Evolutionary conservation across 2,113 vertebrate species (phyloP).

Genomic region (Seriola aureovittata): DNA sequence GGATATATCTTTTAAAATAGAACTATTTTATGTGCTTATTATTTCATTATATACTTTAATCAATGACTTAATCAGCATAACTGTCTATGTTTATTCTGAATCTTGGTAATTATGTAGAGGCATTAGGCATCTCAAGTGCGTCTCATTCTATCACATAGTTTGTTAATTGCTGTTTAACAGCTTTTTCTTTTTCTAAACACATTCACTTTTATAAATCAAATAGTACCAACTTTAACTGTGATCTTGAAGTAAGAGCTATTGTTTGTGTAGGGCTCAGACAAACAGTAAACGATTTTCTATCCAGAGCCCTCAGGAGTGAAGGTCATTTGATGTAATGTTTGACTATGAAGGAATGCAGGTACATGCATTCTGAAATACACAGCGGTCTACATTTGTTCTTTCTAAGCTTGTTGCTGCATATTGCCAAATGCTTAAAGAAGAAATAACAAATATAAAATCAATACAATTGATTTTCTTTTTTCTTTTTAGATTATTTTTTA

Average conservation of each 20-base stretch:
- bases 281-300: constrained; percentile 26
- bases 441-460: neutral
- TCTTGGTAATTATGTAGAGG: neutral
- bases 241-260: neutral
- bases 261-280: constrained; percentile 39
- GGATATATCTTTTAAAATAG: neutral
- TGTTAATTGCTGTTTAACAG: neutral
- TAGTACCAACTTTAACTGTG: neutral
- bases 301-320: constrained; percentile 22
- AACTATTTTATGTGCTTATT: neutral
- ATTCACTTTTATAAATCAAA: constrained; percentile 11
- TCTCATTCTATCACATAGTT: neutral
- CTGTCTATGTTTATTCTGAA: neutral
- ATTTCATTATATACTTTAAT: neutral
- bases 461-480: neutral
- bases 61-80: neutral
- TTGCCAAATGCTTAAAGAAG: neutral
- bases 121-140: neutral
- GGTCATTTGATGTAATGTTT: constrained; percentile 59
- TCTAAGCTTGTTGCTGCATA: neutral
- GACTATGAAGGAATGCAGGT: constrained; percentile 43
- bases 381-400: neutral
- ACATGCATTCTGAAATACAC: constrained; percentile 8
- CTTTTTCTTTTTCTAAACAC: neutral
- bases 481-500: neutral